A percentile compares a stretch with the other conserved stretches of the same genome.
phyloP scores from a whole-genome alignment of 1,140 invertebrate genomes.

The Drosophila saltans region DNA sequence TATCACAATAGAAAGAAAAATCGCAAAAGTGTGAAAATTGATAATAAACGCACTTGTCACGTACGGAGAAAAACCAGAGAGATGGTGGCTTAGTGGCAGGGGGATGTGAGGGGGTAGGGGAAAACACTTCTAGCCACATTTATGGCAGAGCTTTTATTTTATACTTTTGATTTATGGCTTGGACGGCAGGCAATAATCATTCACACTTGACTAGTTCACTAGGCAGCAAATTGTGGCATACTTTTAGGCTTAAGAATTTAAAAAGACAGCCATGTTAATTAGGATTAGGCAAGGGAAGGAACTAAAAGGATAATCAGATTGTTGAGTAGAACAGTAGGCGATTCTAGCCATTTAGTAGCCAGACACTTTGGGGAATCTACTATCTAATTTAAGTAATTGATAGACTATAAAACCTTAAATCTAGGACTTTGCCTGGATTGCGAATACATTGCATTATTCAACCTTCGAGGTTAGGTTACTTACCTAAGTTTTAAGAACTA shows the following conservation, averaged over 20 bases:
- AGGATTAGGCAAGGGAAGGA: not conserved
- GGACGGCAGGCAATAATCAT: constrained; percentile 30
- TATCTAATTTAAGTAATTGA: too few species aligned
- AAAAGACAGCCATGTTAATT: constrained; percentile 16
- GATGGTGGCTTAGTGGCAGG: not conserved
- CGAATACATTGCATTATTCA: too few species aligned
- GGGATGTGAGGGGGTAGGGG: constrained; percentile 4
- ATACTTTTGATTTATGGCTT: constrained; percentile 57
- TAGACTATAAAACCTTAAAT: too few species aligned
- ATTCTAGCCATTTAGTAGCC: too few species aligned
- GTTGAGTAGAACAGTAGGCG: too few species aligned
- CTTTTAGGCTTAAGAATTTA: constrained; percentile 20
- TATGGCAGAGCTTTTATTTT: constrained; percentile 58
- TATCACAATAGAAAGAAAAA: not conserved
- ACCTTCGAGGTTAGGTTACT: too few species aligned
- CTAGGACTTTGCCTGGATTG: too few species aligned
- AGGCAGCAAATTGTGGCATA: constrained; percentile 3
- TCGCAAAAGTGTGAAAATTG: constrained; percentile 60
- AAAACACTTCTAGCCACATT: constrained; percentile 53
- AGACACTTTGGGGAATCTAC: too few species aligned
- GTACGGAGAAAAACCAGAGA: constrained; percentile 41
- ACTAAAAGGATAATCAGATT: not conserved
- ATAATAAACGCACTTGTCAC: constrained; percentile 71
- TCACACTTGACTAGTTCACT: constrained; percentile 2
- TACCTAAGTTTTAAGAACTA: too few species aligned